A percentile compares a stretch with the other conserved stretches of the same genome.
phyloP scores from a whole-genome alignment of 2,797 vertebrate genomes.

The Chiloscyllium punctatum region DNA sequence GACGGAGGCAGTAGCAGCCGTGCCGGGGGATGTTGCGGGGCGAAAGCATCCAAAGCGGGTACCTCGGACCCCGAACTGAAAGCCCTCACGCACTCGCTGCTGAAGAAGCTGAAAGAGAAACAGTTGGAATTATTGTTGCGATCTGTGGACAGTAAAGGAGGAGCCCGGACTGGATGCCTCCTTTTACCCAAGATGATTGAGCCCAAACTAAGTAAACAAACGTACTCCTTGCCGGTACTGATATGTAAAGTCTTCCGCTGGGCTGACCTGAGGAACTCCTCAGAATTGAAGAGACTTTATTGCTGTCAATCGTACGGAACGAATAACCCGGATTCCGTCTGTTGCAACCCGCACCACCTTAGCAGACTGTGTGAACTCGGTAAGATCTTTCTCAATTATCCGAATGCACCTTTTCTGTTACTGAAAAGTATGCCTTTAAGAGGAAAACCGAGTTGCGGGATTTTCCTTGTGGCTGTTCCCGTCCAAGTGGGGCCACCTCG shows the following conservation, averaged over 20 bases:
- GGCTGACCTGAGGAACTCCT: constrained; percentile 90
- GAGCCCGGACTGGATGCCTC: constrained; percentile 79
- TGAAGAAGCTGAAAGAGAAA: constrained; percentile 88
- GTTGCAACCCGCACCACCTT: constrained; percentile 97
- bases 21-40: constrained; percentile 79
- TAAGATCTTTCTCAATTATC: constrained; percentile 49
- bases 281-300: constrained; percentile 86
- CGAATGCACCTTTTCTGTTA: neutral
- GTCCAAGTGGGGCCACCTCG: neutral
- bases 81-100: constrained; percentile 80
- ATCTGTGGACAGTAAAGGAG: constrained; percentile 89
- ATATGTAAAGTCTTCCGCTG: constrained; percentile 95
- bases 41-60: constrained; percentile 67
- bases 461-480: neutral
- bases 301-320: constrained; percentile 93
- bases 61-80: constrained; percentile 87
- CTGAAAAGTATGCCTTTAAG: neutral
- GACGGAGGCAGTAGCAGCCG: constrained; percentile 41
- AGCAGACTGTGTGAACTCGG: constrained; percentile 93
- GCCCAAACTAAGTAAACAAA: constrained; percentile 72
- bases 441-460: neutral
- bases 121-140: constrained; percentile 86
- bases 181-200: constrained; percentile 80
- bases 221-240: constrained; percentile 83
- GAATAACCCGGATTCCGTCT: constrained; percentile 81